Evolutionary conservation across 2,113 vertebrate species (phyloP).

Genomic region (Gasterosteus nipponicus): DNA sequence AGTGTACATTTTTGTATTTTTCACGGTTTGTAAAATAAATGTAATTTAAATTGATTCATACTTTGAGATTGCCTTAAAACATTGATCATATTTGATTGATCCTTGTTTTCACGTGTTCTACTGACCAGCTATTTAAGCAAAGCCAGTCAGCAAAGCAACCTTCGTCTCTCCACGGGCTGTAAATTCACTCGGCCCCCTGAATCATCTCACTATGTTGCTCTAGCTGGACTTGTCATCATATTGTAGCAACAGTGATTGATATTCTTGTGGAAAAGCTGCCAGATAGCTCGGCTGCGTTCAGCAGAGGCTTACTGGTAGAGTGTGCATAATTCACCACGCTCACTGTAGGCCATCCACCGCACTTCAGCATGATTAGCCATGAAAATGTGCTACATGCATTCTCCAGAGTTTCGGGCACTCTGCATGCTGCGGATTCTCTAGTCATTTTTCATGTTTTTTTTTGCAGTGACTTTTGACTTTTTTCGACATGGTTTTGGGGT

Average conservation of each 20-base stretch:
- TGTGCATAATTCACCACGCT: slow-evolving; percentile 63
- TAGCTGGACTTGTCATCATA: slow-evolving; percentile 71
- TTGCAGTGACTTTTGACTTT: slow-evolving; percentile 44
- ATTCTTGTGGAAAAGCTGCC: slow-evolving; percentile 61
- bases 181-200: slow-evolving; percentile 61
- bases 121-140: slow-evolving; percentile 29
- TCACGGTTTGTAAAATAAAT: neutral
- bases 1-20: neutral
- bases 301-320: slow-evolving; percentile 52
- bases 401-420: slow-evolving; percentile 29
- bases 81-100: neutral
- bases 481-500: slow-evolving; percentile 14
- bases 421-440: slow-evolving; percentile 42
- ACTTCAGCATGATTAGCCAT: slow-evolving; percentile 64
- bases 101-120: neutral
- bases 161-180: slow-evolving; percentile 46
- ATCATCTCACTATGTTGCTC: slow-evolving; percentile 62
- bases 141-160: slow-evolving; percentile 26
- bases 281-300: slow-evolving; percentile 58
- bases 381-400: slow-evolving; percentile 57
- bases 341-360: slow-evolving; percentile 51
- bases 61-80: neutral
- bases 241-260: slow-evolving; percentile 68
- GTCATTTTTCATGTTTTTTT: slow-evolving; percentile 38
- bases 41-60: neutral